phyloP scores from a whole-genome alignment of 2,888 invertebrate species.

The Mythimna albipuncta region DNA sequence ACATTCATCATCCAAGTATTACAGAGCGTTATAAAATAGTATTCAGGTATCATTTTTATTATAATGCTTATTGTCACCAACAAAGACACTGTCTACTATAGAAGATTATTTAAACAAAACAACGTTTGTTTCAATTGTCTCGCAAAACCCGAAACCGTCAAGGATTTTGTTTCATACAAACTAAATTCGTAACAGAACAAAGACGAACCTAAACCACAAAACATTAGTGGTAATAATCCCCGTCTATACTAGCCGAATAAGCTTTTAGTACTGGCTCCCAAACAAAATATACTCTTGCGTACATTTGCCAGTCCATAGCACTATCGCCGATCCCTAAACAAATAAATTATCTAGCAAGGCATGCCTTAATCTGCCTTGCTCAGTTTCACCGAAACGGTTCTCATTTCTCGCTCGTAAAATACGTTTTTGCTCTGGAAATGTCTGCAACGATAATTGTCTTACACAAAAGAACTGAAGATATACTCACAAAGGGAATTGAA shows the following conservation, averaged over 20 bases:
- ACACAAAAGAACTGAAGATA: conserved; percentile 84
- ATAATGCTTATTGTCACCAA: background rate
- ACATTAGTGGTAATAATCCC: conserved; percentile 50
- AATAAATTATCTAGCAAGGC: conserved; percentile 57
- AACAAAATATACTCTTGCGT: conserved; percentile 23
- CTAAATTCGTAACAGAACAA: conserved; percentile 38
- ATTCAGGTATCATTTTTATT: background rate
- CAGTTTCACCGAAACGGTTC: conserved; percentile 62
- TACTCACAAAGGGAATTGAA: conserved; percentile 85
- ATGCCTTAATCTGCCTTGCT: conserved; percentile 55
- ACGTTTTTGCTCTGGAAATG: conserved; percentile 80
- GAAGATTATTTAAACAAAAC: conserved; percentile 6
- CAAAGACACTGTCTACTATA: too few relatives aligned
- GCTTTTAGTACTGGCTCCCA: conserved; percentile 18
- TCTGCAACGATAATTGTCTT: conserved; percentile 86
- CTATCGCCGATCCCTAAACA: conserved; percentile 38
- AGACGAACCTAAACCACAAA: conserved; percentile 35
- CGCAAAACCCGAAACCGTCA: background rate
- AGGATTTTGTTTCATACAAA: conserved; percentile 16
- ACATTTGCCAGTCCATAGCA: conserved; percentile 32
- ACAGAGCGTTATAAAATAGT: background rate
- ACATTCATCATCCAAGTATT: background rate
- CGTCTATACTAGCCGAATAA: conserved; percentile 41
- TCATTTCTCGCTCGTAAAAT: conserved; percentile 75
- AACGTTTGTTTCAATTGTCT: background rate